phyloP scores from a whole-genome alignment of 2,888 invertebrate genomes.

The Ichneumoninae sp. region DNA sequence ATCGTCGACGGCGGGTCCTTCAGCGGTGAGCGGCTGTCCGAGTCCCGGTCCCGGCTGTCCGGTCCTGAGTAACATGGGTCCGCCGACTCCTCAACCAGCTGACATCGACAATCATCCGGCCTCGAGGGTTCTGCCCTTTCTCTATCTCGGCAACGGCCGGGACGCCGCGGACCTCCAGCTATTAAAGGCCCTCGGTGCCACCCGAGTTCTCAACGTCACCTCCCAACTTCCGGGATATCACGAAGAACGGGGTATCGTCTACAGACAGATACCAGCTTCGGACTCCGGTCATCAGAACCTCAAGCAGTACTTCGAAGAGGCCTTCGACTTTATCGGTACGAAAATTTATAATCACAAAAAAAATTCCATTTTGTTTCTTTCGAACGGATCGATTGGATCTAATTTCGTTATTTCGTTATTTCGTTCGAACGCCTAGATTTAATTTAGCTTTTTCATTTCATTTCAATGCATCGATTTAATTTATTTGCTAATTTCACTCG shows the following conservation, averaged over 20 bases:
- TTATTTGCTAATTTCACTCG: too few species aligned
- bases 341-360: slow-evolving; percentile 48
- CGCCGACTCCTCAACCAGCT: slow-evolving; percentile 81
- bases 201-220: slow-evolving; percentile 93
- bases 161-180: slow-evolving; percentile 91
- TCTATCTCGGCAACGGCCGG: slow-evolving; percentile 92
- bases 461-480: neutral
- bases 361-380: neutral
- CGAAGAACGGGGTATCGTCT: slow-evolving; percentile 88
- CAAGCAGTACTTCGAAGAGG: slow-evolving; percentile 94
- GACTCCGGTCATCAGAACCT: slow-evolving; percentile 94
- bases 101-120: slow-evolving; percentile 91
- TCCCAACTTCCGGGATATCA: slow-evolving; percentile 90
- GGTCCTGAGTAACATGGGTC: slow-evolving; percentile 76
- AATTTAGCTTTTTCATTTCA: neutral
- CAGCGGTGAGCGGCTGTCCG: slow-evolving; percentile 84
- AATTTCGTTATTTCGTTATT: neutral
- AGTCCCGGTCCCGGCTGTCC: slow-evolving; percentile 82
- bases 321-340: slow-evolving; percentile 94
- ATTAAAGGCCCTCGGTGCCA: slow-evolving; percentile 88
- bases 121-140: slow-evolving; percentile 91
- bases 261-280: slow-evolving; percentile 92
- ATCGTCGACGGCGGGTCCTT: slow-evolving; percentile 69
- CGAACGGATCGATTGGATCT: neutral
- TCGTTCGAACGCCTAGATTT: neutral